These are phyloP conservation scores for Elephantulus edwardii DNA, from an alignment of 2,113 vertebrate species.

Conservation along the genomic window DNA sequence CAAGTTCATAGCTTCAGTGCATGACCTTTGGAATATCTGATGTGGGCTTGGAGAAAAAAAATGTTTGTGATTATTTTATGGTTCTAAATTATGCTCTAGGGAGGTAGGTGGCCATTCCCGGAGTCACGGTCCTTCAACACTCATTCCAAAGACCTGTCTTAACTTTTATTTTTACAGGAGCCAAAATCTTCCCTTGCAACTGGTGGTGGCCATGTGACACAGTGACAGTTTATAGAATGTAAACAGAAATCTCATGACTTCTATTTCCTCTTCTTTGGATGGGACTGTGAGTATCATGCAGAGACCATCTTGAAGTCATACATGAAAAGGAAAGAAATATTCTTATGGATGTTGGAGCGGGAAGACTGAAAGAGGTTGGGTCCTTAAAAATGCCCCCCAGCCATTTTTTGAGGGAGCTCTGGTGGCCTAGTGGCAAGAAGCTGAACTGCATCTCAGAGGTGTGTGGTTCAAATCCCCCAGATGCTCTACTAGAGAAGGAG, in stretches of 20 bases:
- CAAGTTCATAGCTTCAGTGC: neutral
- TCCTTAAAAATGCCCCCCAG: neutral
- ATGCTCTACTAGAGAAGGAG: no score
- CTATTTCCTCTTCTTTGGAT: neutral
- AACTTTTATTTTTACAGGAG: neutral
- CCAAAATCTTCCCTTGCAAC: neutral
- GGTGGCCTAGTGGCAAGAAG: no score
- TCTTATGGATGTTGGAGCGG: neutral
- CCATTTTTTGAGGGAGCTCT: neutral
- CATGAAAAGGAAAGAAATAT: neutral
- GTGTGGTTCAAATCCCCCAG: no score
- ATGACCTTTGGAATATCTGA: neutral
- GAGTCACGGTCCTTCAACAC: neutral
- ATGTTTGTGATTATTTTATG: neutral
- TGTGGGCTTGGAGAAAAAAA: neutral
- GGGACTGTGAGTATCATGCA: neutral
- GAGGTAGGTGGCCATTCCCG: neutral
- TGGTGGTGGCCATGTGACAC: neutral
- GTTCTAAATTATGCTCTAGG: neutral
- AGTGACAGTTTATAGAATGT: neutral
- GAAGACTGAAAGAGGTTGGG: neutral
- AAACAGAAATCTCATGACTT: neutral
- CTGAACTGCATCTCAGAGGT: no score
- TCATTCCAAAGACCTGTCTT: neutral
- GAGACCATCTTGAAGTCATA: slow-evolving; percentile 3